Evolutionary conservation across 2,113 vertebrate genomes (phyloP).

Genomic region (Dryoscopus gambensis): DNA sequence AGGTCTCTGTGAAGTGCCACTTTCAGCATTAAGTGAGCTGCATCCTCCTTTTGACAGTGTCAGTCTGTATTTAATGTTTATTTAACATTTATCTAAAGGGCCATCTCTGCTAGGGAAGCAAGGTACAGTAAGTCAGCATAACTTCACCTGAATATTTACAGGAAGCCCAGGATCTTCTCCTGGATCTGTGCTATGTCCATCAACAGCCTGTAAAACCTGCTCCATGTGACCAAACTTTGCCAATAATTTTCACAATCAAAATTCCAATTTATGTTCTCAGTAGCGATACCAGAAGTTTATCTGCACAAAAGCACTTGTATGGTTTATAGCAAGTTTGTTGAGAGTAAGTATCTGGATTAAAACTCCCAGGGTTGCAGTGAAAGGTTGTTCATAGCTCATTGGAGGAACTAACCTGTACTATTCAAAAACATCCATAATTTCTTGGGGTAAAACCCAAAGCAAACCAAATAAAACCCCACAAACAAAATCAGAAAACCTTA

Average conservation of each 20-base stretch:
- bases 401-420: not conserved
- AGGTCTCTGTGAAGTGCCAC: not conserved
- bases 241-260: not conserved
- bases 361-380: not conserved
- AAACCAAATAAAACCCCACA: not conserved
- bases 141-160: not conserved
- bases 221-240: not conserved
- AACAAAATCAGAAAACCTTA: not conserved
- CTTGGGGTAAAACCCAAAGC: not conserved
- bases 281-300: not conserved
- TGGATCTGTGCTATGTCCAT: not conserved
- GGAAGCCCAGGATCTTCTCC: not conserved
- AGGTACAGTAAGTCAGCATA: not conserved
- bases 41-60: not conserved
- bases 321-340: not conserved
- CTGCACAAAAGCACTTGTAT: not conserved
- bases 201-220: not conserved
- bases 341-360: not conserved
- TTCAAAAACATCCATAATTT: constrained; percentile 34
- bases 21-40: not conserved
- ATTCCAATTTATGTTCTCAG: not conserved
- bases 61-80: not conserved
- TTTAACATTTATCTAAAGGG: not conserved
- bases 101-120: not conserved
- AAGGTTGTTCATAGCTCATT: not conserved